Evolutionary conservation across 2,888 invertebrate genomes (phyloP).

Genomic region (Idaea dimidiata): DNA sequence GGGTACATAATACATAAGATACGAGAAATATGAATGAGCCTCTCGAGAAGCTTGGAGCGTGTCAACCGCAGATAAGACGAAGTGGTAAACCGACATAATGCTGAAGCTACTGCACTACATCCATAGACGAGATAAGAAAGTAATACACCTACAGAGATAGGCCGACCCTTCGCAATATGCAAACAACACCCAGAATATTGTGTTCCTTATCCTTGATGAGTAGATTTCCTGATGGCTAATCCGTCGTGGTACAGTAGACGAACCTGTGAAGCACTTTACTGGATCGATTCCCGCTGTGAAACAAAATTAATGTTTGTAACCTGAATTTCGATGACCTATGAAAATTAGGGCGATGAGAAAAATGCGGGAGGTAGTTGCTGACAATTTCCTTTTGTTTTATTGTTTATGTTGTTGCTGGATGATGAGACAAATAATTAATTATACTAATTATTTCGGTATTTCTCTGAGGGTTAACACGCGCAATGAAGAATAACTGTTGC

Average conservation of each 20-base stretch:
- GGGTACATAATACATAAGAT: background rate
- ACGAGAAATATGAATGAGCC: constrained; percentile 30
- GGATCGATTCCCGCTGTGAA: too few relatives aligned
- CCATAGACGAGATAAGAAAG: constrained; percentile 42
- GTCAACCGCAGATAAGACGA: constrained; percentile 33
- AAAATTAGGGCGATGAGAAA: too few relatives aligned
- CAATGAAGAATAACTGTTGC: too few relatives aligned
- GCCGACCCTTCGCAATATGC: constrained; percentile 29
- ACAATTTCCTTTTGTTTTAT: too few relatives aligned
- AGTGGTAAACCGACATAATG: constrained; percentile 36
- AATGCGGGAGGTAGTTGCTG: too few relatives aligned
- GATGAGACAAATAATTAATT: too few relatives aligned
- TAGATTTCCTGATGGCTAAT: background rate
- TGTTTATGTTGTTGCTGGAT: too few relatives aligned
- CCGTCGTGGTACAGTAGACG: background rate
- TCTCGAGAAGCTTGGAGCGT: constrained; percentile 36
- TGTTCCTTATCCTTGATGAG: background rate
- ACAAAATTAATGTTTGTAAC: too few relatives aligned
- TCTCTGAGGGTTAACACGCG: too few relatives aligned
- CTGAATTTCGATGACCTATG: too few relatives aligned
- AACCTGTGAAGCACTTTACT: background rate
- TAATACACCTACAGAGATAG: constrained; percentile 38
- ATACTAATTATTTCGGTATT: too few relatives aligned
- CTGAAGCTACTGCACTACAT: constrained; percentile 41
- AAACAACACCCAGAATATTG: constrained; percentile 20